phyloP scores from a whole-genome alignment of 2,113 vertebrate species.

The Apteryx owenii region DNA sequence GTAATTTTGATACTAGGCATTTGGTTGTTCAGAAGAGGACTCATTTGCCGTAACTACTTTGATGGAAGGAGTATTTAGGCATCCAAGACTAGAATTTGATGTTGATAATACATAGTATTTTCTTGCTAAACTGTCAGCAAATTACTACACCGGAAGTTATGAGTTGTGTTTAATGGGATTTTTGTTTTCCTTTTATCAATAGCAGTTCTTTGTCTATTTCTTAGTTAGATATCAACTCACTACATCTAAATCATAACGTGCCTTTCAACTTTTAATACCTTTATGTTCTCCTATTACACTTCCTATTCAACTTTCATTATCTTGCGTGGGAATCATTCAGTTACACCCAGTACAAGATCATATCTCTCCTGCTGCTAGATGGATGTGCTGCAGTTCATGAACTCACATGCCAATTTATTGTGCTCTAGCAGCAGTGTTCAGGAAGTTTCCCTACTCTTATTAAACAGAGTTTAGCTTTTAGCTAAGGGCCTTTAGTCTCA shows the following conservation, averaged over 20 bases:
- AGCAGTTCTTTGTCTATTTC: conserved; percentile 15
- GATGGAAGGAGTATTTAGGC: background rate
- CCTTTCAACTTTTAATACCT: conserved; percentile 68
- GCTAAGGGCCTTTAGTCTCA: background rate
- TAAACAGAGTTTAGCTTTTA: background rate
- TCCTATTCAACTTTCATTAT: conserved; percentile 75
- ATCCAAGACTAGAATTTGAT: background rate
- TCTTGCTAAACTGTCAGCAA: background rate
- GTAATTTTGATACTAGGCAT: background rate
- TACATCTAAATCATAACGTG: conserved; percentile 65
- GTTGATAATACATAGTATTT: background rate
- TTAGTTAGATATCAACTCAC: conserved; percentile 47
- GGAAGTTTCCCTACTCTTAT: conserved; percentile 34
- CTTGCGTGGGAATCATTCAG: conserved; percentile 69
- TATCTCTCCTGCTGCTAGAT: conserved; percentile 72
- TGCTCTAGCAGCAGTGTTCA: conserved; percentile 26
- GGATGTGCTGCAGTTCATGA: conserved; percentile 64
- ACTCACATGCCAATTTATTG: conserved; percentile 54
- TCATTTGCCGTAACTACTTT: background rate
- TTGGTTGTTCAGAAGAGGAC: background rate
- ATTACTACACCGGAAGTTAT: background rate
- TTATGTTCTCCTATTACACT: conserved; percentile 43
- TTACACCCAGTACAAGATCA: conserved; percentile 64
- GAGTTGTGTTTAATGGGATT: conserved; percentile 20
- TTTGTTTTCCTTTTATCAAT: background rate